Percentiles rank a stretch among this genome's conserved stretches.
Evolutionary conservation across 2,113 vertebrate species (phyloP).

Genomic region (Syrmaticus mikado): DNA sequence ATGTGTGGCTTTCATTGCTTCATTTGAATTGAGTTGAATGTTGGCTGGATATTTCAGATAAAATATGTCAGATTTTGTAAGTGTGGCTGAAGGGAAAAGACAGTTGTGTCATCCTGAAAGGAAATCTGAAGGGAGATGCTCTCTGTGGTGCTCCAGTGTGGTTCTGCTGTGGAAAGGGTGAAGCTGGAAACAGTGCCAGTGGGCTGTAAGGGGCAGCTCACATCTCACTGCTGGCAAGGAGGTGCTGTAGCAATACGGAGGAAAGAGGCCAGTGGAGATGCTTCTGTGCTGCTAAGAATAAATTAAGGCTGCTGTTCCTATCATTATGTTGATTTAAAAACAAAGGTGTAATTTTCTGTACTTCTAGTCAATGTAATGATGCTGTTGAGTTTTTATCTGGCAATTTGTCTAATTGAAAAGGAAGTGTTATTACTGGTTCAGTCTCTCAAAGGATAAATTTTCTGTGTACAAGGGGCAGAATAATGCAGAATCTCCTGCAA

Average conservation of each 20-base stretch:
- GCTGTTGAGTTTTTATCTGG: background rate
- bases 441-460: background rate
- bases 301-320: background rate
- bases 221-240: background rate
- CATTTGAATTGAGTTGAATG: background rate
- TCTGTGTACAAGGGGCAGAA: background rate
- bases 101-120: background rate
- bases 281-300: background rate
- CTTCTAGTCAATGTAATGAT: background rate
- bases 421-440: background rate
- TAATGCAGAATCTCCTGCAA: background rate
- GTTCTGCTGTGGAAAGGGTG: accelerated
- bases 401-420: background rate
- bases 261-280: background rate
- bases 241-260: background rate
- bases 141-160: background rate
- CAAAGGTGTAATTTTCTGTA: background rate
- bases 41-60: background rate
- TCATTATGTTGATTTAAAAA: constrained; percentile 14
- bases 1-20: background rate
- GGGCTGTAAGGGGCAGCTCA: background rate
- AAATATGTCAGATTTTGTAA: background rate
- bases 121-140: background rate
- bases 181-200: background rate
- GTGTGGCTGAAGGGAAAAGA: background rate